Evolutionary conservation across 1,140 invertebrate genomes (phyloP), one percentile per base, ranked within the genome.

Genomic region (Hypsibius dujardini): DNA sequence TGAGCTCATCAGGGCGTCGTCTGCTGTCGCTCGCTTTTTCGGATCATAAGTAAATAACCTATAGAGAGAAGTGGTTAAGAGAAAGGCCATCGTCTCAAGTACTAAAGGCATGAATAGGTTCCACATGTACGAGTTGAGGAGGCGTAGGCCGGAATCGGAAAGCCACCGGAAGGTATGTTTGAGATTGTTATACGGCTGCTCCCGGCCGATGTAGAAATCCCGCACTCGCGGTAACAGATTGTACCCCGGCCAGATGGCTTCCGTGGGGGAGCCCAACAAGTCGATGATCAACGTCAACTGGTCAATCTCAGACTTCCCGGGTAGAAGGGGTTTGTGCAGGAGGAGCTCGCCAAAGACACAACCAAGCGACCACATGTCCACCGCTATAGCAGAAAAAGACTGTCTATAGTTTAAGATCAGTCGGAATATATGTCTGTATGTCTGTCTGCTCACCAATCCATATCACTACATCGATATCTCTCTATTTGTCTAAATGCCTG

Each of bases 361-460:
- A 1, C 83, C 84, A 62, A 90, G 88, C n/a, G 93, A 82, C 95
- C 95, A 98, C 89, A 97, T 97, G 79, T 98, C 95, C 56, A 98
- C 87, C 14, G 90, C 91, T 28, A 28, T 28, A 28, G 28, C 28
- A 28, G 28, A 28, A 28, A 0, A 28, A 28, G 28, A 28, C 28
- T 28, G 28, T 28, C 28, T 28, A 28, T 28, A 28, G 28, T 28
- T 28, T 28, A 28, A 28, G 28, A 28, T 28, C 28, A 28, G 28
- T 28, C 28, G 28, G 28, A 28, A 28, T 28, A 28, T 28, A 28
- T 28, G 28, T 28, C 28, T 28, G 28, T 28, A 28, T 28, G 28
- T 28, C 28, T 28, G 28, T 28, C 28, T 28, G 28, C 28, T 28
- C 28, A 28, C 28, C 28, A 28, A 28, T 28, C 28, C 28, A 28